Percentiles rank a stretch among this genome's conserved stretches.
These are phyloP conservation scores for Micropoecilia bifurca DNA, from an alignment of 2,797 vertebrate species.

Conservation along the genomic window DNA sequence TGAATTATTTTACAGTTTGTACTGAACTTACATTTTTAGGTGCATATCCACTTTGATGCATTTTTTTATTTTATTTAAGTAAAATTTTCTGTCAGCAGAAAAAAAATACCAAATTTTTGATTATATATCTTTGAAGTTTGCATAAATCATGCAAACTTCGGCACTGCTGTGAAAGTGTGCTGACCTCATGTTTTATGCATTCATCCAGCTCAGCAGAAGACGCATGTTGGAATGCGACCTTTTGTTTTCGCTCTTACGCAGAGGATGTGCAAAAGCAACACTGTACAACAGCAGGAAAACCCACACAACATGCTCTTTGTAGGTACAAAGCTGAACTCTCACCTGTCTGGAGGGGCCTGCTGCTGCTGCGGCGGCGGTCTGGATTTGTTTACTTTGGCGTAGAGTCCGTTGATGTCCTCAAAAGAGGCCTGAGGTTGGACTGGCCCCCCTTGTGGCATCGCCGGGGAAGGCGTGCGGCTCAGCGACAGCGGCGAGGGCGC, in stretches of 20 bases:
- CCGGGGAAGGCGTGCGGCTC: slow-evolving; percentile 76
- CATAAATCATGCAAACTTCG: slow-evolving; percentile 50
- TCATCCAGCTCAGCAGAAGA: slow-evolving; percentile 7
- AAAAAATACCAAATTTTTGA: slow-evolving; percentile 1
- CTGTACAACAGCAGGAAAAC: background rate
- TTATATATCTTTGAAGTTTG: slow-evolving; percentile 18
- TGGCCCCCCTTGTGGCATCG: background rate
- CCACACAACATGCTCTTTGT: background rate
- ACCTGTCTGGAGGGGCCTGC: slow-evolving; percentile 75
- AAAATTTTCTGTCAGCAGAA: background rate
- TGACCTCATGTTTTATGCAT: slow-evolving; percentile 67
- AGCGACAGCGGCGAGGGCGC: slow-evolving; percentile 55
- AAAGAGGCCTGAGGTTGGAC: slow-evolving; percentile 58
- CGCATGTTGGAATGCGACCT: slow-evolving; percentile 59
- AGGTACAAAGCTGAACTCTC: background rate
- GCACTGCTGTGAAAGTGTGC: background rate
- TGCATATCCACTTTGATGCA: background rate
- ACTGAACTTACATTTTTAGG: background rate
- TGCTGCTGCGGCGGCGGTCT: slow-evolving; percentile 73
- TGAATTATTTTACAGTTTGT: background rate
- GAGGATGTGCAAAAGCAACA: background rate
- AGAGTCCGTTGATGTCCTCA: slow-evolving; percentile 88
- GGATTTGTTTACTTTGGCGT: slow-evolving; percentile 93
- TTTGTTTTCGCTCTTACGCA: slow-evolving; percentile 25
- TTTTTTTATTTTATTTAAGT: background rate